Evolutionary conservation across 2,113 vertebrate genomes (phyloP).

Genomic region (Thamnophis sirtalis): DNA sequence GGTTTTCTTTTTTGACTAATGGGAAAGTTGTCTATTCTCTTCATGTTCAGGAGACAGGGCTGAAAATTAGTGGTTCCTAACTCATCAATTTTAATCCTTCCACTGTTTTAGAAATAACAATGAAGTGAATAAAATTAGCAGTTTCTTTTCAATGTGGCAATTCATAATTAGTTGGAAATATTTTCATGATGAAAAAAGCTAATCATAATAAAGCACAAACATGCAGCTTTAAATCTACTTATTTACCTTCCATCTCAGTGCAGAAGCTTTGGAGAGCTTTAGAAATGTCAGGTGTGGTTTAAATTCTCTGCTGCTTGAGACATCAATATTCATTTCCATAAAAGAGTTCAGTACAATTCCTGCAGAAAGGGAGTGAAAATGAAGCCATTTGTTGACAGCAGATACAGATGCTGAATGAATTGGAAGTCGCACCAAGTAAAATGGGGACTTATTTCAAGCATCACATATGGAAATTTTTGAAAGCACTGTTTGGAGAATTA

Average conservation of each 20-base stretch:
- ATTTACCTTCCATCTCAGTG: slow-evolving; percentile 57
- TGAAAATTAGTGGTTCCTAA: not conserved
- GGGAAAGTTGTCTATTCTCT: not conserved
- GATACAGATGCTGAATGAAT: not conserved
- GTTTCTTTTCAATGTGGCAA: not conserved
- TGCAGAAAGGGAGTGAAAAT: slow-evolving; percentile 17
- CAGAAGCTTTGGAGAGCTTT: slow-evolving; percentile 60
- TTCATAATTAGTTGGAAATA: not conserved
- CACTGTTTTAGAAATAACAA: not conserved
- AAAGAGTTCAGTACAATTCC: slow-evolving; percentile 56
- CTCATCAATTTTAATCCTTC: not conserved
- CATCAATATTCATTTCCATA: slow-evolving; percentile 37
- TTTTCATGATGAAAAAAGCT: not conserved
- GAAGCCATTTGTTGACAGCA: not conserved
- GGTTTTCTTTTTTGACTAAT: not conserved
- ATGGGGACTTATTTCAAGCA: not conserved
- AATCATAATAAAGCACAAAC: not conserved
- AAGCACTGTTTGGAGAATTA: not conserved
- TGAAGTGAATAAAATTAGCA: not conserved
- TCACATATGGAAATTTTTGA: not conserved
- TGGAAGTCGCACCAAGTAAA: not conserved
- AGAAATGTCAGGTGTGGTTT: slow-evolving; percentile 66
- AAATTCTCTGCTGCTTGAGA: slow-evolving; percentile 59
- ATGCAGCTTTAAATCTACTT: not conserved
- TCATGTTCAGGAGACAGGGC: not conserved